Evolutionary conservation across 2,113 vertebrate species (phyloP).

Genomic region (Antechinus stuartii): DNA sequence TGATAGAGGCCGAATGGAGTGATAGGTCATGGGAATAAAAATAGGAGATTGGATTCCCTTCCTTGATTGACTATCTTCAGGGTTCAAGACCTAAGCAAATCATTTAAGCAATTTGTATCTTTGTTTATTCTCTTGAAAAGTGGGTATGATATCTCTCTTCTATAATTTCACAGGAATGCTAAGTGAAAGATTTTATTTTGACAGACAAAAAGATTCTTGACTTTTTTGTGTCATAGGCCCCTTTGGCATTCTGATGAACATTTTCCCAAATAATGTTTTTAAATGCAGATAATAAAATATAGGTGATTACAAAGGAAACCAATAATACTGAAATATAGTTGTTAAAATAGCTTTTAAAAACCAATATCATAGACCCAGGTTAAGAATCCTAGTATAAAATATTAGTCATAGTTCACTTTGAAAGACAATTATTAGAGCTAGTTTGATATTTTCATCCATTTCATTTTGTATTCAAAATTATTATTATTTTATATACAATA

Average conservation of each 20-base stretch:
- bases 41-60: slow-evolving; percentile 50
- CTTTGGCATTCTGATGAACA: not conserved
- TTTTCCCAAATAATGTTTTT: not conserved
- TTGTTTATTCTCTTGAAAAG: slow-evolving; percentile 43
- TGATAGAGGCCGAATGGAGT: not conserved
- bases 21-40: slow-evolving; percentile 25
- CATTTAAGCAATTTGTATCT: slow-evolving; percentile 9
- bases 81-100: not conserved
- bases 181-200: slow-evolving; percentile 49
- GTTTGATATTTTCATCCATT: not conserved
- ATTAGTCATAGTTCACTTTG: not conserved
- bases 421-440: not conserved
- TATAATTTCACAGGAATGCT: slow-evolving; percentile 12
- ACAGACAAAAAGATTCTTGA: not conserved
- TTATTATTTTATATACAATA: not conserved
- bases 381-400: not conserved
- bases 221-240: not conserved
- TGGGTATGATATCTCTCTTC: not conserved
- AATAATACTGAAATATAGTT: not conserved
- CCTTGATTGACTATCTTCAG: slow-evolving; percentile 38
- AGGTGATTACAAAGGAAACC: not conserved
- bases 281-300: not conserved
- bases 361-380: not conserved
- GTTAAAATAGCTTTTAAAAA: not conserved
- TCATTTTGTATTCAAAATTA: not conserved